Evolutionary conservation across 2,113 vertebrate genomes (phyloP).

Genomic region (Rhynchopsitta pachyrhyncha): DNA sequence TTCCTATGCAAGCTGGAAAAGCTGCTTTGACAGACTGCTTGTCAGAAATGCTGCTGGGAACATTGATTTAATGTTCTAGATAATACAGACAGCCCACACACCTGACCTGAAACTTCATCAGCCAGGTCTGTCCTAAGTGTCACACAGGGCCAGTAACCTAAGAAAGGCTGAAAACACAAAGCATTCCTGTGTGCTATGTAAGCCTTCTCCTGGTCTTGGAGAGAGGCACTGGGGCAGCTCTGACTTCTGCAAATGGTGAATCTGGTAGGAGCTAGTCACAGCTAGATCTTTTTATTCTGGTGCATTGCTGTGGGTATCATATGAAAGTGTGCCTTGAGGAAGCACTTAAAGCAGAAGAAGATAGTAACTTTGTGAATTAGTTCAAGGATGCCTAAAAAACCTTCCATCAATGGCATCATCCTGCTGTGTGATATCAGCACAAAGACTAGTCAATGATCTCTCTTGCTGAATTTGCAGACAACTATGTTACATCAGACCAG

Average conservation of each 20-base stretch:
- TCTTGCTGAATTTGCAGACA: not conserved
- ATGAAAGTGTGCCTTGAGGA: not conserved
- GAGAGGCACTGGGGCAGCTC: not conserved
- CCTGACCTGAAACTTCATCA: not conserved
- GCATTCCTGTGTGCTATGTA: fast-evolving
- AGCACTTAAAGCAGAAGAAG: not conserved
- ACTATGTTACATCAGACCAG: not conserved
- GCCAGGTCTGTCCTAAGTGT: not conserved
- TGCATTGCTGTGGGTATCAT: not conserved
- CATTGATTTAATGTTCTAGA: not conserved
- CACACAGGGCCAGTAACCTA: not conserved
- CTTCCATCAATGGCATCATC: not conserved
- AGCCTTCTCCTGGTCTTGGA: not conserved
- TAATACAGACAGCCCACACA: not conserved
- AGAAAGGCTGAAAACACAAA: not conserved
- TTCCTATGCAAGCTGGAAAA: not conserved
- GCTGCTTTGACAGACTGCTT: not conserved
- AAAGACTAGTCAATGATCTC: not conserved
- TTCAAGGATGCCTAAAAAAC: not conserved
- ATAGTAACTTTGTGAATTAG: not conserved
- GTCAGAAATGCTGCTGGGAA: not conserved
- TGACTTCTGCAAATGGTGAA: not conserved
- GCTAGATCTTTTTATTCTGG: not conserved
- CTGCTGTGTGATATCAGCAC: not conserved
- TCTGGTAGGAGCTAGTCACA: not conserved